Base-by-base conservation (phyloP, 2,797 vertebrate genomes). In the Sebastolobus alascanus region DNA sequence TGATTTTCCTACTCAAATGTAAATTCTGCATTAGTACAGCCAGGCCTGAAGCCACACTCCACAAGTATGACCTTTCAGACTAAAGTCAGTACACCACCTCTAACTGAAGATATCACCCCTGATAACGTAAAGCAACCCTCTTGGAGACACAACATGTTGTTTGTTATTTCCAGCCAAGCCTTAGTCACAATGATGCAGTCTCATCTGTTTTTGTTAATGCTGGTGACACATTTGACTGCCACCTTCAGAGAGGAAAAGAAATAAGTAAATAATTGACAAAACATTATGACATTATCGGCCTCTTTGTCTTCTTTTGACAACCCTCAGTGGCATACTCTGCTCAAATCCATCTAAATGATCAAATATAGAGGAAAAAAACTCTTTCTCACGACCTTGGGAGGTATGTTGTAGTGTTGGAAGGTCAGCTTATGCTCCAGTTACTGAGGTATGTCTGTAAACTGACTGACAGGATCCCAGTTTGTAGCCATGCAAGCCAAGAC, bases 401-500 rank as follows among this genome's bases (percentile, higher is more conserved):
- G 33, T 20, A 61, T 50, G 61, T 63, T 31, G 27, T 12, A 68
- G 59, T 0, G 8, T 59, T 55, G 72, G 37, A 35, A 66, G 35
- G 71, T 71, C 56, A 69, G 25, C 14, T 63, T 75, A 4, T 29
- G 68, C 58, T 52, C 54, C 67, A 20, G 54, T 83, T 59, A 68
- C 58, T 69, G 56, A 73, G 74, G 84, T 68, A 85, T 83, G 85
- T 78, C 31, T n/a, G 6, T 10, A 69, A 29, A 66, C 73, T 37
- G 22, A 55, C 60, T 20, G 27, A 60, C 52, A 67, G 13, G n/a
- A 83, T 74, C 50, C 29, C 5, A 8, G 50, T 25, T 68, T 73
- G 61, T 65, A 37, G 25, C 54, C 61, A 60, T 37, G 58, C 90
- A 89, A 73, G 92, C 46, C 79, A n/a, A 69, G 73, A 90, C 94